A percentile compares a stretch with the other conserved stretches of the same genome.
Evolutionary conservation across 2,797 vertebrate genomes (phyloP).

Genomic region (Chaenodraco wilsoni): DNA sequence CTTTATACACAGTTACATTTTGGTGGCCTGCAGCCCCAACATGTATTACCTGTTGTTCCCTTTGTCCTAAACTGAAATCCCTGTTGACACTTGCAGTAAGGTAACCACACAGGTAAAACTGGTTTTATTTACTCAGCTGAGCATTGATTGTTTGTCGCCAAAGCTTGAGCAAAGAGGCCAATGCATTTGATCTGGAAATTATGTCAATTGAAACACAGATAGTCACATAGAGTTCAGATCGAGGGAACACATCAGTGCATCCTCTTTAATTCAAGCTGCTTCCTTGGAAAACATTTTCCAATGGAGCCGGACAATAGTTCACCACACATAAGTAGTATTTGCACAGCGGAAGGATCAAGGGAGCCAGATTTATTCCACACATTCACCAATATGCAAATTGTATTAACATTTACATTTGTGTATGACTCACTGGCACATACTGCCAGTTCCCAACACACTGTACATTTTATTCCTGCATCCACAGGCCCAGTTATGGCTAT

Average conservation of each 20-base stretch:
- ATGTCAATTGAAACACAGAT: constrained; percentile 22
- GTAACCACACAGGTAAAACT: background rate
- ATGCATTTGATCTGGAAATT: constrained; percentile 41
- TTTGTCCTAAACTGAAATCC: constrained; percentile 22
- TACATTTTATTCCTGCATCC: constrained; percentile 5
- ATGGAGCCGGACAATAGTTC: constrained; percentile 7
- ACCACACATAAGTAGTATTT: constrained; percentile 18
- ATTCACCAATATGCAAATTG: constrained; percentile 39
- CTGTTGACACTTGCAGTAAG: background rate
- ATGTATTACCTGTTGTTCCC: background rate
- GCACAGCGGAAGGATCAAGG: background rate
- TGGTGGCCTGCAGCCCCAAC: background rate
- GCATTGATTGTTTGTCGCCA: constrained; percentile 37
- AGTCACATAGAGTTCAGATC: constrained; percentile 2
- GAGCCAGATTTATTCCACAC: background rate
- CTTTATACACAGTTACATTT: background rate
- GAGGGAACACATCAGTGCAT: background rate
- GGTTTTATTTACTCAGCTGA: constrained; percentile 16
- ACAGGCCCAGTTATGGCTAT: constrained; percentile 18
- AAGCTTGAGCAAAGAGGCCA: background rate
- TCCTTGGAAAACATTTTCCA: constrained; percentile 1
- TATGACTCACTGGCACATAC: constrained; percentile 15
- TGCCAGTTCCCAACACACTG: constrained; percentile 2
- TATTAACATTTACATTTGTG: constrained; percentile 20
- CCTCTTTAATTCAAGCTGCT: constrained; percentile 14